These are phyloP conservation scores for Spea hammondii DNA, from an alignment of 2,797 vertebrate genomes.

Conservation along the genomic window DNA sequence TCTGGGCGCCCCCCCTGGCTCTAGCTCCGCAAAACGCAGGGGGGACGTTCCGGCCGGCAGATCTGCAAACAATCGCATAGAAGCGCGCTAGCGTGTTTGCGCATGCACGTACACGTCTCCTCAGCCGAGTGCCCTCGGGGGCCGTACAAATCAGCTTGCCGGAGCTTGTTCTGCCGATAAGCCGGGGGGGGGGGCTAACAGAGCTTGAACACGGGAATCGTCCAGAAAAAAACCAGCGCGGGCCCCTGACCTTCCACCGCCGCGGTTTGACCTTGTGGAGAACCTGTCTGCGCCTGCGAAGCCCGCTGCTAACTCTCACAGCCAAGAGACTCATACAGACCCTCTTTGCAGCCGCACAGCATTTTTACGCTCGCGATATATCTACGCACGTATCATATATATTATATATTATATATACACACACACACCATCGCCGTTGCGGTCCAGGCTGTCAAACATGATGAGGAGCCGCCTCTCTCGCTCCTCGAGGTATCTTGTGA, in stretches of 20 bases:
- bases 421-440: constrained; percentile 80
- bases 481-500: constrained; percentile 73
- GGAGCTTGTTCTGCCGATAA: not conserved
- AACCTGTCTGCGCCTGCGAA: not conserved
- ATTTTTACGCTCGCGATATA: not conserved
- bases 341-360: no score
- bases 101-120: not conserved
- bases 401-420: not conserved
- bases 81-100: no score
- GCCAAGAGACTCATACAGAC: no score
- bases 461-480: constrained; percentile 76
- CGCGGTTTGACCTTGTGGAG: not conserved
- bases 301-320: no score
- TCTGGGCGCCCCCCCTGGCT: no score
- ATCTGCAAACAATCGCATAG: no score
- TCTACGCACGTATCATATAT: constrained; percentile 30
- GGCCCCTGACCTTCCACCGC: not conserved
- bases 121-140: not conserved
- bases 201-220: not conserved
- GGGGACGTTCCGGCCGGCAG: no score
- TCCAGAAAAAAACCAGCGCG: not conserved
- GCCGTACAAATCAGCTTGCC: not conserved
- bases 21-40: no score
- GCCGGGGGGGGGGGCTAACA: not conserved
- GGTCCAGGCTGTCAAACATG: constrained; percentile 80